Evolutionary conservation across 2,888 invertebrate genomes (phyloP).

Genomic region (Meiosimyza platycephala): DNA sequence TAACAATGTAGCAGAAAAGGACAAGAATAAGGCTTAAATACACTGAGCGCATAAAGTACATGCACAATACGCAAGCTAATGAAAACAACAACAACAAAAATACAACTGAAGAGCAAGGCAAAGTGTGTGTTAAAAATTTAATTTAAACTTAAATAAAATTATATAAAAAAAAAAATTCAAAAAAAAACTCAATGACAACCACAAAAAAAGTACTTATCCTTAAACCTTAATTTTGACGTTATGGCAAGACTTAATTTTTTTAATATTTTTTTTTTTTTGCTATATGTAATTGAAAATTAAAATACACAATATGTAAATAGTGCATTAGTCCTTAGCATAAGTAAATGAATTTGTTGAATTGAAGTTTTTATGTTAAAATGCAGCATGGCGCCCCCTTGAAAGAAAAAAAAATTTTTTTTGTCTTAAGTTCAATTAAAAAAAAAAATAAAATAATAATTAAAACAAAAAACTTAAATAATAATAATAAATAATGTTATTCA

Average conservation of each 20-base stretch:
- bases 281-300: not conserved
- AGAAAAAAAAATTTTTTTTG: too few relatives aligned
- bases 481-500: not conserved
- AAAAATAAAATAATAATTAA: not conserved
- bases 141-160: not conserved
- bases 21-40: constrained; percentile 7
- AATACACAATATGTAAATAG: too few relatives aligned
- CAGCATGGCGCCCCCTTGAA: too few relatives aligned
- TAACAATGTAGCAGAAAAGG: not conserved
- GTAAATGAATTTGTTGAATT: too few relatives aligned
- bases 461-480: not conserved
- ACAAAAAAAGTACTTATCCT: not conserved
- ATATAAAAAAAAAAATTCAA: not conserved
- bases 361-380: too few relatives aligned
- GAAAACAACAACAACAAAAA: not conserved
- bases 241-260: not conserved
- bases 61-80: not conserved
- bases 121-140: too few relatives aligned
- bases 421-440: not conserved
- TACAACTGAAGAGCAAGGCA: too few relatives aligned
- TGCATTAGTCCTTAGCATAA: too few relatives aligned
- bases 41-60: not conserved
- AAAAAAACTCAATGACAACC: not conserved
- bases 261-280: not conserved
- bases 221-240: not conserved